Base-by-base conservation (phyloP, 2,888 invertebrate species). In the Acrobasis consociella region DNA sequence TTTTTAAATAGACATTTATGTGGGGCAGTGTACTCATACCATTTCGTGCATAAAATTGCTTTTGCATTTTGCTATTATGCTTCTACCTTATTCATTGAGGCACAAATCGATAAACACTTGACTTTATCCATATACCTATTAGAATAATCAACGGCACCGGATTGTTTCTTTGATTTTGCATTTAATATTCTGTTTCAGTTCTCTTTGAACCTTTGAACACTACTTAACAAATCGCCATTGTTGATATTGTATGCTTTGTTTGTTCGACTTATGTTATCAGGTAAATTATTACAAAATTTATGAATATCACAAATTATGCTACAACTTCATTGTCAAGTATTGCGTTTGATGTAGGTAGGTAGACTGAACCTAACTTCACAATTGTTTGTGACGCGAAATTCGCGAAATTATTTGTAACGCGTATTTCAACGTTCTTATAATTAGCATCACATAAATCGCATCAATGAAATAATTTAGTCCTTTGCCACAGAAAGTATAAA, bases 1-100 rank as follows among this genome's bases (percentile, higher is more conserved):
- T 69, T 69, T 66, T 67, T 66, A 65, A 69, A 69, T 67, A 69
- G 61, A 65, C 59, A 65, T 67, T 69, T 68, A 64, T 68, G 63
- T 61, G 42, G 60, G 37, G 46, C 58, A 16, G 17, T 39, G 56
- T 59, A 51, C 37, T 51, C 60, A 53, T 38, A 42, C 37, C 49
- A 62, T 62, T 55, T 38, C 62, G 62, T 62, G 62, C 62, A 55
- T 62, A 55, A 62, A 55, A 56, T 62, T 55, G 46, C 55, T 55
- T 55, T 53, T 49, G 55, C 15, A 58, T 58, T 62, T 62, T 15
- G 55, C 49, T 55, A 58, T 58, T 58, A 58, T 46, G 13, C 17
- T 11, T 42, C 42, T 46, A 22, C 56, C 17, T 56, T 56, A 56
- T 56, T 55, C 49, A 31, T 53, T 55, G 49, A 49, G 16, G 55